Conservation (phyloP, 2,888 invertebrate genomes). For the Microdon myrmicae region DNA sequence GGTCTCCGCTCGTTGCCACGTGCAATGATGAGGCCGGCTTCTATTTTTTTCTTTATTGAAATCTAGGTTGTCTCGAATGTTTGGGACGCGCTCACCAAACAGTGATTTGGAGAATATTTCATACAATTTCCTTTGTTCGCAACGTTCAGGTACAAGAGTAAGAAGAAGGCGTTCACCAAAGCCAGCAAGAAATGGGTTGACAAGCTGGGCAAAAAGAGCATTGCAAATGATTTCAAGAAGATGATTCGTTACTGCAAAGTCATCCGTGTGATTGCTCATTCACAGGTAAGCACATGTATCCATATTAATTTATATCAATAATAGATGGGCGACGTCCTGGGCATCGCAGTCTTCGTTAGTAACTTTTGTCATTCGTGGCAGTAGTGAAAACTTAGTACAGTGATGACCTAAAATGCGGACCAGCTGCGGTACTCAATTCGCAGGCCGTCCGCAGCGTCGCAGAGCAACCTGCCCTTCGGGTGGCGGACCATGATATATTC, state of each 20-base stretch:
- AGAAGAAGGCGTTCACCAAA: conserved; percentile 99
- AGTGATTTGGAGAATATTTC: too few relatives aligned
- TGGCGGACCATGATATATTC: conserved; percentile 67
- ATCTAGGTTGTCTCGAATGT: conserved; percentile 27
- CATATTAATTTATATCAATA: neutral
- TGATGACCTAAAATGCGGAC: conserved; percentile 62
- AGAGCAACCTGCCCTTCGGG: conserved; percentile 66
- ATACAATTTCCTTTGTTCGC: too few relatives aligned
- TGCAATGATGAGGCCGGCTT: conserved; percentile 72
- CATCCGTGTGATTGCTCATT: conserved; percentile 95
- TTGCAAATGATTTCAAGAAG: conserved; percentile 96
- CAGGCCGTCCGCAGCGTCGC: conserved; percentile 65
- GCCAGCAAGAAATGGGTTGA: conserved; percentile 99
- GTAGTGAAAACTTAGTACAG: conserved; percentile 52
- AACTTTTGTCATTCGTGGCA: conserved; percentile 25
- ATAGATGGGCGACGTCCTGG: conserved; percentile 62
- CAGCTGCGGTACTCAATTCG: conserved; percentile 61
- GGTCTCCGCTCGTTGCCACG: conserved; percentile 75
- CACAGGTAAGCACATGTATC: conserved; percentile 78
- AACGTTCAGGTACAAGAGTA: conserved; percentile 91
- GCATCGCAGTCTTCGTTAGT: conserved; percentile 55
- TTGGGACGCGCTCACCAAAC: conserved; percentile 46
- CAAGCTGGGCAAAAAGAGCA: conserved; percentile 94
- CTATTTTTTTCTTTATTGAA: conserved; percentile 67
- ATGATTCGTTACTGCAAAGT: conserved; percentile 99